Percentiles rank a stretch among this genome's conserved stretches.
Evolutionary conservation across 2,888 invertebrate genomes (phyloP).

Genomic region (Leptopterna dolabrata): DNA sequence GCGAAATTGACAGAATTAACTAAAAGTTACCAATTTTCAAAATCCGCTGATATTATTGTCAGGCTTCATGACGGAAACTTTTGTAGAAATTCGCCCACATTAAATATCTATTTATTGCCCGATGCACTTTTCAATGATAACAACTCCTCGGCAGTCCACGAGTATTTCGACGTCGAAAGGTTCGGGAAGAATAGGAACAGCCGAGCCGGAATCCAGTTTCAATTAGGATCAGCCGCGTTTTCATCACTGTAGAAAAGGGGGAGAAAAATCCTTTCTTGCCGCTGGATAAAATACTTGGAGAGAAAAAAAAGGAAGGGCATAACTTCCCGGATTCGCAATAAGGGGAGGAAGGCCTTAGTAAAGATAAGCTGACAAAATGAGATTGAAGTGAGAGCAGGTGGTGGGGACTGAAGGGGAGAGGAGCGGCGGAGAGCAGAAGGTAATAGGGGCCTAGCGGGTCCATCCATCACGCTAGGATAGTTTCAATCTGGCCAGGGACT

Average conservation of each 20-base stretch:
- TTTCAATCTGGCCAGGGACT: constrained; percentile 48
- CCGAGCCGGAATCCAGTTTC: background rate
- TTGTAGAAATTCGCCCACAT: too few relatives aligned
- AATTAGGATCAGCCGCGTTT: constrained; percentile 29
- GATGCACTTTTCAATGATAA: too few relatives aligned
- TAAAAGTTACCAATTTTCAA: too few relatives aligned
- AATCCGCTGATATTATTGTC: too few relatives aligned
- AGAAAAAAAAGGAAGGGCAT: background rate
- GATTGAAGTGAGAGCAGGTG: constrained; percentile 51
- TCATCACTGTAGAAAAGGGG: constrained; percentile 7
- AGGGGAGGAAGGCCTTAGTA: constrained; percentile 24
- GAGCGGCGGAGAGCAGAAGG: constrained; percentile 21
- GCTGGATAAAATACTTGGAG: constrained; percentile 4
- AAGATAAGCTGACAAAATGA: constrained; percentile 54
- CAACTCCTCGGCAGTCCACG: background rate
- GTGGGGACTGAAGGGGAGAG: constrained; percentile 4
- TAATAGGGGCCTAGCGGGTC: constrained; percentile 47
- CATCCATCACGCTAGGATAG: constrained; percentile 55
- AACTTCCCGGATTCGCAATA: constrained; percentile 28
- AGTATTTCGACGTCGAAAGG: background rate
- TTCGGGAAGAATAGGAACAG: background rate
- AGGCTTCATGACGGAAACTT: too few relatives aligned
- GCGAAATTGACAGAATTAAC: too few relatives aligned
- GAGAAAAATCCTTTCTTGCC: constrained; percentile 17
- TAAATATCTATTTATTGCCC: too few relatives aligned